Evolutionary conservation across 2,113 vertebrate species (phyloP), one percentile per base, ranked within the genome.

Genomic region (Notechis scutatus): DNA sequence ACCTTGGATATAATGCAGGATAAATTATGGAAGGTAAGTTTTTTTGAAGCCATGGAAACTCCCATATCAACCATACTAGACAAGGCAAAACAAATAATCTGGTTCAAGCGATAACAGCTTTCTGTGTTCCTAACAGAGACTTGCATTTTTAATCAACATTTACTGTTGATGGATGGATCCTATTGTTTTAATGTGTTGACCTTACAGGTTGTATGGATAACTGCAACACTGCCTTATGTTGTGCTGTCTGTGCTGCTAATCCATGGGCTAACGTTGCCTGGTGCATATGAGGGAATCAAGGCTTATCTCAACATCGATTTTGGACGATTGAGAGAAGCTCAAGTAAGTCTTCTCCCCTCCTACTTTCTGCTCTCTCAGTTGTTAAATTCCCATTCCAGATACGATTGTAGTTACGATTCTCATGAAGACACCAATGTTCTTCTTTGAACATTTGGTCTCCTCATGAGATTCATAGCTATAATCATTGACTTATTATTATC

Each of bases 171-270:
- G 34, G 74, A 81, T 42, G 74, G 74, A 39, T 39, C 74, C 74
- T 21, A 39, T 81, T 81, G 74, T 81, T 81, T 81, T 81, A 39
- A 81, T 81, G n/a, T 81, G 34, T 81, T 95, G 90, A 10, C 8
- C 52, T 85, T 96, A 89, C 95, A 99, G 99, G 99, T 99, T 90
- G 99, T 99, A 93, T 99, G 99, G 98, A 99, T 99, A 97, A 99
- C 99, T 42, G 99, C 99, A 91, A 99, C 99, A 20, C 98, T 99
- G 98, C 99, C 99, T 59, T 99, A 99, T 3, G 95, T 99, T 61
- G 99, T 99, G 59, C 97, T 99, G 86, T 98, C 99, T 93, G 99
- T 99, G 93, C 96, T 99, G 96, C 96, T 99, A 95, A 98, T 99
- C 95, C 98, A 99, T 5, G 99, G 99, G 50, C 96, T 99, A 95